Evolutionary conservation across 2,888 invertebrate genomes (phyloP).

Genomic region (Pristionchus mayeri): DNA sequence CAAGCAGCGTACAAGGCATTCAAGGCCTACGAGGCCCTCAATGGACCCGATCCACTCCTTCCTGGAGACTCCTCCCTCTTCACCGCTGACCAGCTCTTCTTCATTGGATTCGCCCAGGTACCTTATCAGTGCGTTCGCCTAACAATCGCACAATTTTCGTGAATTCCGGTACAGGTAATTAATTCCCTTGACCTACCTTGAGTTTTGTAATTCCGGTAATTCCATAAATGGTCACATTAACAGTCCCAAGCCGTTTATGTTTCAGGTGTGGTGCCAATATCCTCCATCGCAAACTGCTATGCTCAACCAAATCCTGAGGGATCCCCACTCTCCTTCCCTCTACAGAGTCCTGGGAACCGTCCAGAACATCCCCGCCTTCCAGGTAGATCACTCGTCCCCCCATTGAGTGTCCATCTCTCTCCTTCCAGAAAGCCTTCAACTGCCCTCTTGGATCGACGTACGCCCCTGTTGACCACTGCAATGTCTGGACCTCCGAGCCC

Average conservation of each 20-base stretch:
- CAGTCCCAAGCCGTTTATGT: no score
- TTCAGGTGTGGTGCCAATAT: slow-evolving; percentile 68
- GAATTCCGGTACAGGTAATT: no score
- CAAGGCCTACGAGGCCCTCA: slow-evolving; percentile 60
- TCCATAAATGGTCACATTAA: not conserved
- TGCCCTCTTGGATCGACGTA: slow-evolving; percentile 66
- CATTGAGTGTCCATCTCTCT: not conserved
- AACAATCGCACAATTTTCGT: no score
- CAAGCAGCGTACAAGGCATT: slow-evolving; percentile 70
- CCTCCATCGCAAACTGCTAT: slow-evolving; percentile 54
- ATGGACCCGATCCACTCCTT: slow-evolving; percentile 68
- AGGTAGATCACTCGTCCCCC: not conserved
- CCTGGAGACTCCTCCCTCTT: slow-evolving; percentile 65
- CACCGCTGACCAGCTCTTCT: slow-evolving; percentile 74
- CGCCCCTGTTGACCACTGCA: slow-evolving; percentile 68
- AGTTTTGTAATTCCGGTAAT: no score
- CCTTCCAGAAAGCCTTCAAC: slow-evolving; percentile 66
- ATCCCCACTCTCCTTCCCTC: slow-evolving; percentile 69
- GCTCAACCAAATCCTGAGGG: slow-evolving; percentile 64
- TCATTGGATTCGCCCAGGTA: slow-evolving; percentile 70
- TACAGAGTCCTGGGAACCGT: slow-evolving; percentile 70
- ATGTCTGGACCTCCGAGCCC: slow-evolving; percentile 68
- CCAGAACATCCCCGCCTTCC: slow-evolving; percentile 75
- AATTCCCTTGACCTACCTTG: no score
- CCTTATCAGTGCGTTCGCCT: not conserved